A percentile compares a stretch with the other conserved stretches of the same genome.
phyloP scores from a whole-genome alignment of 23 tunicate genomes.

The Styela clava region DNA sequence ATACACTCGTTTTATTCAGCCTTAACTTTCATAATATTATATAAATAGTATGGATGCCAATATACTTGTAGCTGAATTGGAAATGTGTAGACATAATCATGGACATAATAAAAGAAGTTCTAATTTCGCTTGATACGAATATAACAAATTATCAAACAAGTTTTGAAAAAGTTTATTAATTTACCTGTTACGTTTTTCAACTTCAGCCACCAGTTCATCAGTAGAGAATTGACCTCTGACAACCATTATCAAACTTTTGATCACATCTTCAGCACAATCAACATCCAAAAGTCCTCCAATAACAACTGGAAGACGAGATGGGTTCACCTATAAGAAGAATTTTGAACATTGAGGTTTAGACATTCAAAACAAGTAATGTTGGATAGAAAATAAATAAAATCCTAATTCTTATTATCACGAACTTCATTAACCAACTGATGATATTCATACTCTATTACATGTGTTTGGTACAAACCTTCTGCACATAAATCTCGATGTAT shows the following conservation, averaged over 20 bases:
- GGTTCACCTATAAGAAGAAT: conserved; percentile 75
- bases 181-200: conserved; percentile 96
- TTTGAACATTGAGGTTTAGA: neutral
- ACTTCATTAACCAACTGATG: conserved; percentile 1
- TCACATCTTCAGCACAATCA: conserved; percentile 97
- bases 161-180: too few relatives aligned
- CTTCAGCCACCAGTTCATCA: conserved; percentile 96
- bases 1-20: too few relatives aligned
- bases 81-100: too few relatives aligned
- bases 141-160: too few relatives aligned
- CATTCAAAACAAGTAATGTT: neutral
- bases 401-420: neutral
- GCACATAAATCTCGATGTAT: conserved; percentile 98
- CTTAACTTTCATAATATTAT: too few relatives aligned
- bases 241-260: conserved; percentile 94
- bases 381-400: neutral
- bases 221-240: conserved; percentile 98
- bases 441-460: too few relatives aligned
- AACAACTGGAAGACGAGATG: conserved; percentile 97
- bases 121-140: too few relatives aligned
- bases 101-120: too few relatives aligned
- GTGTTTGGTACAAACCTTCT: conserved; percentile 90
- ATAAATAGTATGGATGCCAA: too few relatives aligned
- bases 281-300: conserved; percentile 99
- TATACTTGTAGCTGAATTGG: too few relatives aligned